A percentile compares a stretch with the other conserved stretches of the same genome.
Conservation (phyloP, 2,113 vertebrate genomes). For the Thryonomys swinderianus region DNA sequence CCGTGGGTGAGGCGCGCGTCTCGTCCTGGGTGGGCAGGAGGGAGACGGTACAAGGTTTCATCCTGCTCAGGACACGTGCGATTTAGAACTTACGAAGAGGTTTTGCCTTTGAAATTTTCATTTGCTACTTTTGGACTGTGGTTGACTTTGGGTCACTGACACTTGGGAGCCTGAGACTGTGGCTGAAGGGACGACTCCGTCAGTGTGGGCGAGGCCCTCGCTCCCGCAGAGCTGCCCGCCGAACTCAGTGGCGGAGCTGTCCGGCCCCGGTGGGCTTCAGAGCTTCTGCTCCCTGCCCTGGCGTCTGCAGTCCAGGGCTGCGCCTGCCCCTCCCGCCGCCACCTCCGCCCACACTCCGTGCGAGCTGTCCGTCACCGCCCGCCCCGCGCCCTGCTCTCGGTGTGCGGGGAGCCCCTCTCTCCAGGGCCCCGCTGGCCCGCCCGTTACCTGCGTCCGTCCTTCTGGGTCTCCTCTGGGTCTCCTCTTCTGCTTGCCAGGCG, state of each 20-base stretch:
- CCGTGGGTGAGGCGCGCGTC: not conserved
- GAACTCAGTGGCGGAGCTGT: not conserved
- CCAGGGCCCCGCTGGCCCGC: not conserved
- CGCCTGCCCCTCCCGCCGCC: not conserved
- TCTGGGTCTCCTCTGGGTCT: too few species aligned
- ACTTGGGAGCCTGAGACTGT: not conserved
- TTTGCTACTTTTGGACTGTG: not conserved
- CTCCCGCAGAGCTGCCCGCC: too few species aligned
- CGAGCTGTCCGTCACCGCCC: not conserved
- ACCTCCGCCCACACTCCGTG: fast-evolving
- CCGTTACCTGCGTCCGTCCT: not conserved
- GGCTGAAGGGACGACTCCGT: too few species aligned
- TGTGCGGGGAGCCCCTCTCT: not conserved
- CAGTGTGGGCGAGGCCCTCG: fast-evolving
- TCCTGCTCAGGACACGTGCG: not conserved
- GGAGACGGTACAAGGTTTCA: too few species aligned
- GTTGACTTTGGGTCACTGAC: not conserved
- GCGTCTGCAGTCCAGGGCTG: not conserved
- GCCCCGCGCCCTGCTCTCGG: not conserved
- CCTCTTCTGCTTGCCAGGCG: not conserved
- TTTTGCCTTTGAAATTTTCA: not conserved
- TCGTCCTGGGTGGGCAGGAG: not conserved
- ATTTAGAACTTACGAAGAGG: not conserved
- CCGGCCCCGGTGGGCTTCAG: not conserved
- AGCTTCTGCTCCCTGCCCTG: not conserved